Base-by-base conservation (phyloP, 2,888 invertebrate genomes). In the Trachelus tabidus region DNA sequence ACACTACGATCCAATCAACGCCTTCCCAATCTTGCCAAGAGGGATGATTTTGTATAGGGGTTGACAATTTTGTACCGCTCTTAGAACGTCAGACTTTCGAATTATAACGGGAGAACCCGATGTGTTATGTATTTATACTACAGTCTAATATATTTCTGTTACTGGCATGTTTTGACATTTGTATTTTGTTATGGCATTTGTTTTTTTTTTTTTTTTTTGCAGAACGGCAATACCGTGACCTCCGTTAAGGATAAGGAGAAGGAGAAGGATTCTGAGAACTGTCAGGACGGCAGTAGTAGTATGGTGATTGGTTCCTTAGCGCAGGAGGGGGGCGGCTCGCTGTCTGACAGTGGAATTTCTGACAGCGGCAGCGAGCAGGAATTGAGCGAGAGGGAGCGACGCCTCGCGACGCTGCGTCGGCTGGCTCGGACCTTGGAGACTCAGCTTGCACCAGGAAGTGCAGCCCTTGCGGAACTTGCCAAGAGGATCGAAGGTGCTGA, bases 311-410 rank as follows among this genome's bases (percentile, higher is more conserved):
- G 84, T 79, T 83, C 88, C 71, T 80, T 79, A 30, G 85, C 82
- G 11, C 88, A 90, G 90, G 93, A 92, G 78, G 94, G 94, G 78
- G 94, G 94, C 86, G 95, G 95, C 81, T 95, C 95, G n/a, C 92
- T 95, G 80, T 96, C 96, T 0, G 96, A 96, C 92, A 95, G 95
- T 40, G 96, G 96, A n/a, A 96, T 96, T 85, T 96, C 95, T 12
- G 96, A 96, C 89, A 95, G 95, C 79, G 96, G 96, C 87, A 95
- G 93, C 88, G 94, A 92, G 92, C 95, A 95, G 82, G 95, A 91
- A 92, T 92, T 91, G 76, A 94, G 94, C 82, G 94, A 95, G 78
- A 93, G 96, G 68, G 96, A 96, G 82, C 93, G 94, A 68, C 93
- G 95, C 2, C 92, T 96, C 69, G 93, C 94, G n/a, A 95, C 94